phyloP scores from a whole-genome alignment of 2,888 invertebrate genomes.

The Sepioteuthis lessoniana region DNA sequence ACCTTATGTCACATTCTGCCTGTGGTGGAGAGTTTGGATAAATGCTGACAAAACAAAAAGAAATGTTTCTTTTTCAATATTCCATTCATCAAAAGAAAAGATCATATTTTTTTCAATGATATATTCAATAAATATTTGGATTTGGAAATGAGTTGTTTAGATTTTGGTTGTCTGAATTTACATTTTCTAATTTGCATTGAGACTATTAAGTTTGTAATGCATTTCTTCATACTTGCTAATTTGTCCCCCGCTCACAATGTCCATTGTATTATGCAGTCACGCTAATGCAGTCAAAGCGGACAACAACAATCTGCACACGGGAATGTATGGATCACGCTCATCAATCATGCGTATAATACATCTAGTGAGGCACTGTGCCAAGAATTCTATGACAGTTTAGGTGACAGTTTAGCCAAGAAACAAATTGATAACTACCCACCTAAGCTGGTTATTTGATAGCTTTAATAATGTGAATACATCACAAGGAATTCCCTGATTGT shows the following conservation, averaged over 20 bases:
- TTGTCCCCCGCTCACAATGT: not conserved
- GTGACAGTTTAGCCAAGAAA: constrained; percentile 33
- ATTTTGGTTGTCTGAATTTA: not conserved
- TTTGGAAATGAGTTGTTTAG: not conserved
- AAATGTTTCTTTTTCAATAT: not conserved
- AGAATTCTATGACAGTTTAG: constrained; percentile 33
- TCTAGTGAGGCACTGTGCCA: not conserved
- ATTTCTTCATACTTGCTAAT: not conserved
- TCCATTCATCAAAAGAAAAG: not conserved
- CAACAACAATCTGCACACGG: constrained; percentile 24
- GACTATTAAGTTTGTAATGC: not conserved
- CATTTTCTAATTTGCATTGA: constrained; percentile 15
- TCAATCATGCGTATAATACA: constrained; percentile 33
- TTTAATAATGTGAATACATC: constrained; percentile 9
- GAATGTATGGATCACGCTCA: constrained; percentile 17
- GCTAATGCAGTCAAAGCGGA: not conserved
- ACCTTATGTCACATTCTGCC: too few relatives aligned
- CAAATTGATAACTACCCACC: constrained; percentile 33
- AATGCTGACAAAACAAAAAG: not conserved
- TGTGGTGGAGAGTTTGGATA: too few relatives aligned
- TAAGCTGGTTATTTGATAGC: constrained; percentile 8
- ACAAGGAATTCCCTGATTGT: constrained; percentile 33
- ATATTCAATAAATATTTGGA: not conserved
- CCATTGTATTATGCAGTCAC: not conserved
- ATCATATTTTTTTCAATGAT: not conserved